Percentiles rank a stretch among this genome's conserved stretches.
Evolutionary conservation across 2,113 vertebrate genomes (phyloP).

Genomic region (Ceuthmochares aereus): DNA sequence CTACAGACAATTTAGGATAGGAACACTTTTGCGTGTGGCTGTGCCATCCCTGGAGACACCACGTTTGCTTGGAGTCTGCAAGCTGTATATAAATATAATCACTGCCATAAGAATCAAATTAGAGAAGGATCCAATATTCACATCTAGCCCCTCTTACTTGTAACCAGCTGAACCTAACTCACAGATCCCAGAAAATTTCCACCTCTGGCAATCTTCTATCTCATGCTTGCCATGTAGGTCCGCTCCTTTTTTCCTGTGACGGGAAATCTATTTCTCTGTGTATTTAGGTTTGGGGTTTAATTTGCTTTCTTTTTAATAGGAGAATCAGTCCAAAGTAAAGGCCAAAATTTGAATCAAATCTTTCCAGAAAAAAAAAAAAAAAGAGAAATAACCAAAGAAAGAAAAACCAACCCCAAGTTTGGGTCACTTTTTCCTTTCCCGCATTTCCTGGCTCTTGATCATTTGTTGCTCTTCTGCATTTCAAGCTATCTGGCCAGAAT

Average conservation of each 20-base stretch:
- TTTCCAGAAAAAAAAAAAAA: background rate
- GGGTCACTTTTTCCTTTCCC: slow-evolving; percentile 58
- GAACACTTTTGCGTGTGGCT: slow-evolving; percentile 63
- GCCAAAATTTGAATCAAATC: slow-evolving; percentile 42
- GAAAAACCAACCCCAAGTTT: background rate
- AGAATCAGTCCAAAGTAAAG: slow-evolving; percentile 24
- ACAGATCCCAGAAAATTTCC: slow-evolving; percentile 60
- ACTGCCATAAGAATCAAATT: slow-evolving; percentile 68
- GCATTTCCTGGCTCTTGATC: slow-evolving; percentile 34
- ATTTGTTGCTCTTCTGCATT: slow-evolving; percentile 47
- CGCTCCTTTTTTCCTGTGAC: slow-evolving; percentile 39
- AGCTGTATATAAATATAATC: slow-evolving; percentile 67
- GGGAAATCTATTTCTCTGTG: slow-evolving; percentile 45
- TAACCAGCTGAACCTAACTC: slow-evolving; percentile 55
- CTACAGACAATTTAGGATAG: slow-evolving; percentile 58
- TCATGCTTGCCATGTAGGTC: slow-evolving; percentile 13
- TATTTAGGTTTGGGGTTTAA: slow-evolving; percentile 13
- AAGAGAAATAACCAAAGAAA: background rate
- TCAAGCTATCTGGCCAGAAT: slow-evolving; percentile 35
- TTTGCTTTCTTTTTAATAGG: slow-evolving; percentile 12
- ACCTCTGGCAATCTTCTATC: slow-evolving; percentile 52
- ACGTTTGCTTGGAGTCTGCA: slow-evolving; percentile 63
- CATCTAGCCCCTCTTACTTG: slow-evolving; percentile 26
- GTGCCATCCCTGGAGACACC: slow-evolving; percentile 60
- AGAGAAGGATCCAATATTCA: slow-evolving; percentile 58